Base-by-base conservation (phyloP, 2,113 vertebrate genomes). In the Brachypodius melanocephalos region DNA sequence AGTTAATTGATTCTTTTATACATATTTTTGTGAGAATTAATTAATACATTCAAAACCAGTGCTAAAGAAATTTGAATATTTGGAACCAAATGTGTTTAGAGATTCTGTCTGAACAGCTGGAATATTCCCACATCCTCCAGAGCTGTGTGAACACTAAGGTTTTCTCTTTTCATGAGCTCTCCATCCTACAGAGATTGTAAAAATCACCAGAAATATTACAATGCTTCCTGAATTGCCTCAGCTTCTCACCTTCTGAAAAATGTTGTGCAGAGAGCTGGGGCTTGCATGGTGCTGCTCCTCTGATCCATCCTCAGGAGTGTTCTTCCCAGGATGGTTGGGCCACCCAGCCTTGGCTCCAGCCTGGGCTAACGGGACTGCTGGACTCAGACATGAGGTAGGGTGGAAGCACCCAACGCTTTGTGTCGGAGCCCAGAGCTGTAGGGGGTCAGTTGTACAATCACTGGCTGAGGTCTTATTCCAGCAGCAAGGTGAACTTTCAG, bases 241-340 rank as follows among this genome's bases (percentile, higher is more conserved):
- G 12, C 43, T 86, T 74, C 14, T 65, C 28, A 8, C 71, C 32
- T 55, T 21, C 8, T 40, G 58, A 38, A 11, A 62, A 14, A 10
- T 59, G 43, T 25, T 52, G 16, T 15, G 24, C 38, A 49, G 20
- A n/a, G 12, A n/a, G 8, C 18, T 36, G 54, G 21, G 31, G 14
- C 7, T 63, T 29, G 22, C 0, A 0, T 5, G 6, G 1, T 0
- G 0, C 17, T 2, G 2, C 12, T 75, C 13, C 34, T 45, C 32
- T 16, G 5, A 17, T 20, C 34, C 26, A 36, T 55, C 13, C 20
- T 10, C 40, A 22, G 34, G 5, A 4, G 2, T 22, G 15, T 17
- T 11, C 6, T 34, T 24, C 22, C 4, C 3, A 0, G 36, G 12
- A 14, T 22, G 32, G 9, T 3, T 5, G 4, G 10, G 4, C 2